A percentile compares a stretch with the other conserved stretches of the same genome.
Evolutionary conservation across 2,888 invertebrate species (phyloP).

Genomic region (Pseudanteris insignis): DNA sequence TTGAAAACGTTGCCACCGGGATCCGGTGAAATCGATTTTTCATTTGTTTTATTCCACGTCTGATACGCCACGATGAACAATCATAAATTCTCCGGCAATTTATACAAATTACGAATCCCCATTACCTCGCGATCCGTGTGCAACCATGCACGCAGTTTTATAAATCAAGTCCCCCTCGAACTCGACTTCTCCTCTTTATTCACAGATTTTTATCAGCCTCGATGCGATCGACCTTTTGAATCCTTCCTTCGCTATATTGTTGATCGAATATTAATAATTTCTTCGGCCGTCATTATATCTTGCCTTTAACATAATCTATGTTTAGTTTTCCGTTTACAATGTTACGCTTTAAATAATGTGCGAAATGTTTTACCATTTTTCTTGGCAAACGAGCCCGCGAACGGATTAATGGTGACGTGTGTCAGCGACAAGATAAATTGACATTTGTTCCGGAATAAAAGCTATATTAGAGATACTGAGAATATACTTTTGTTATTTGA

Average conservation of each 20-base stretch:
- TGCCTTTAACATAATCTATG: slow-evolving; percentile 6
- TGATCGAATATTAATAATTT: slow-evolving; percentile 25
- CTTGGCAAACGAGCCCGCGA: not conserved
- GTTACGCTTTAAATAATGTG: slow-evolving; percentile 22
- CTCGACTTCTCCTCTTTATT: slow-evolving; percentile 24
- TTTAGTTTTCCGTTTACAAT: slow-evolving; percentile 13
- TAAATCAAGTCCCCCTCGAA: slow-evolving; percentile 51
- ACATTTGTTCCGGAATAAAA: no score
- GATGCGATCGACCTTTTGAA: slow-evolving; percentile 12
- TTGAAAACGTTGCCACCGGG: slow-evolving; percentile 8
- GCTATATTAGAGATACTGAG: no score
- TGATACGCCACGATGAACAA: slow-evolving; percentile 42
- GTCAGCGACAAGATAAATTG: no score
- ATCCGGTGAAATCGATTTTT: slow-evolving; percentile 31
- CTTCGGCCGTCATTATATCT: slow-evolving; percentile 1
- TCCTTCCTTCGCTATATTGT: slow-evolving; percentile 13
- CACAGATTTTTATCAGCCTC: slow-evolving; percentile 26
- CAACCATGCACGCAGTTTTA: slow-evolving; percentile 47
- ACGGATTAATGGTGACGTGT: no score
- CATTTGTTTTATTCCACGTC: slow-evolving; percentile 31
- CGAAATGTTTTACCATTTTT: slow-evolving; percentile 8
- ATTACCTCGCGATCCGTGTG: slow-evolving; percentile 50
- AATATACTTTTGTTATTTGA: no score
- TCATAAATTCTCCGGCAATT: slow-evolving; percentile 56
- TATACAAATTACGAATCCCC: slow-evolving; percentile 57